phyloP scores from a whole-genome alignment of 2,888 invertebrate genomes.

The Lepas anatifera region DNA sequence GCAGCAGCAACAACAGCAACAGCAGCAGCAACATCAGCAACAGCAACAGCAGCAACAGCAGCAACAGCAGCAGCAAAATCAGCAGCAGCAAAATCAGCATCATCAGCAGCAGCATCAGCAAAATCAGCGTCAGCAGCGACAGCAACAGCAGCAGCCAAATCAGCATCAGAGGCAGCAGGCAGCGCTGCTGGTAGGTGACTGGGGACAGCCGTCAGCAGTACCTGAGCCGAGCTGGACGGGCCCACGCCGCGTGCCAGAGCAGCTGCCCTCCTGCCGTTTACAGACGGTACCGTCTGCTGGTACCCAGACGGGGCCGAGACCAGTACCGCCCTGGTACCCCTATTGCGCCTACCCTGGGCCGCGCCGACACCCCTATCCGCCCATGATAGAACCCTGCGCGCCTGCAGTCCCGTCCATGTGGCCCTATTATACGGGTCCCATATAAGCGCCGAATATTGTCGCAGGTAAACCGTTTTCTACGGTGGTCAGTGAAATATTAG shows the following conservation, averaged over 20 bases:
- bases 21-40: background rate
- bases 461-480: too few species aligned
- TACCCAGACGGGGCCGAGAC: background rate
- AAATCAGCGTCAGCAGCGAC: too few species aligned
- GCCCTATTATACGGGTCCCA: background rate
- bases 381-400: background rate
- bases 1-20: background rate
- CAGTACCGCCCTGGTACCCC: background rate
- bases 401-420: background rate
- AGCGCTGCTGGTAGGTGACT: background rate
- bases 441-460: too few species aligned
- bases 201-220: background rate
- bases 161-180: background rate
- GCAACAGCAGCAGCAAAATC: background rate
- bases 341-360: background rate
- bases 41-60: background rate
- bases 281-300: too few species aligned
- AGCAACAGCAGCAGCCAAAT: background rate
- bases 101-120: background rate
- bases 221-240: background rate
- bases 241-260: too few species aligned
- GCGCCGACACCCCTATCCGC: background rate
- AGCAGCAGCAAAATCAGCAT: background rate
- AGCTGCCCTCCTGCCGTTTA: background rate
- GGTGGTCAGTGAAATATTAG: too few species aligned